Percentiles rank a stretch among this genome's conserved stretches.
phyloP scores from a whole-genome alignment of 2,888 invertebrate genomes.

The Smittia aterrima region DNA sequence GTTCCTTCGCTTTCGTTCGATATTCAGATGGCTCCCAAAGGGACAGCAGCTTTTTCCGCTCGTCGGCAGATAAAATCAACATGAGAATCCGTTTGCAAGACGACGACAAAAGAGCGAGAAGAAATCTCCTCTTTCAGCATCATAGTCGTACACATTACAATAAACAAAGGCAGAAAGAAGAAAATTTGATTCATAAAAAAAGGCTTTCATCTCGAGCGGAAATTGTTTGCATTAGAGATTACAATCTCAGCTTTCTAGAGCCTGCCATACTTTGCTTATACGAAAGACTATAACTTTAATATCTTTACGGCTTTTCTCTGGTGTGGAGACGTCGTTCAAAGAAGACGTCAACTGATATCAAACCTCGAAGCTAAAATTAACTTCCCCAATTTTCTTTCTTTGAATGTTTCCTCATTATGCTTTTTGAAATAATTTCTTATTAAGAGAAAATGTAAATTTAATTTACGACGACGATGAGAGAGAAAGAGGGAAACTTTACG shows the following conservation, averaged over 20 bases:
- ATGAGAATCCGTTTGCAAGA: not conserved
- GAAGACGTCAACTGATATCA: not conserved
- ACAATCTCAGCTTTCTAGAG: not conserved
- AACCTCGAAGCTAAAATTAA: not conserved
- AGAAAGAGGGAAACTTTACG: constrained; percentile 2
- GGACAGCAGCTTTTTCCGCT: not conserved
- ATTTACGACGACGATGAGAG: constrained; percentile 22
- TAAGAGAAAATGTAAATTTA: constrained; percentile 38
- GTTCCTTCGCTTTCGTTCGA: no score
- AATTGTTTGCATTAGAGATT: constrained; percentile 30
- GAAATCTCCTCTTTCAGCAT: not conserved
- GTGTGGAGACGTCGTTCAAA: not conserved
- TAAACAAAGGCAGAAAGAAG: not conserved
- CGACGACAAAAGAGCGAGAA: not conserved
- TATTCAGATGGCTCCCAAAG: no score
- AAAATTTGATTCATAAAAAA: constrained; percentile 26
- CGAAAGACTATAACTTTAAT: constrained; percentile 20
- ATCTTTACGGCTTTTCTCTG: not conserved
- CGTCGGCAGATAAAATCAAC: not conserved
- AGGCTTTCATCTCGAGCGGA: not conserved
- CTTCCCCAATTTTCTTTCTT: not conserved
- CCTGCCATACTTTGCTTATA: not conserved
- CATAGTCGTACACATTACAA: not conserved
- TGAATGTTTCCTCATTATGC: not conserved
- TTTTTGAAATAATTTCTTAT: constrained; percentile 23